Evolutionary conservation across 2,888 invertebrate species (phyloP).

Genomic region (Drosophila rellima): DNA sequence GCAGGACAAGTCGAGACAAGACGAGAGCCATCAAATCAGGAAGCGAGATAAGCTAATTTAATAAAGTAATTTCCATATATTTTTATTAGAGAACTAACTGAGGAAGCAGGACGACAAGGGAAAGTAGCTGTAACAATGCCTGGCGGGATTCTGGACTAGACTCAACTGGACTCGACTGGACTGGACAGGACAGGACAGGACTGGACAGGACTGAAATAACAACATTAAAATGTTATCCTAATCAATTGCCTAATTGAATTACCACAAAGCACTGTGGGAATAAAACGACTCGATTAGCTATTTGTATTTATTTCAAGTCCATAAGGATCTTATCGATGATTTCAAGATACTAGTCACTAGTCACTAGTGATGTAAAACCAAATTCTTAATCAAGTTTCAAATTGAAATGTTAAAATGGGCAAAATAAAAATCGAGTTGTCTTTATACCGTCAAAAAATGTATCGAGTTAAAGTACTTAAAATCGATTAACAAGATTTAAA

Average conservation of each 20-base stretch:
- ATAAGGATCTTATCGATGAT: no score
- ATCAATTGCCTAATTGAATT: conserved; percentile 75
- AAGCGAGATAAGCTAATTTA: conserved; percentile 74
- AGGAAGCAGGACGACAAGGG: conserved; percentile 1
- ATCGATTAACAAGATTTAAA: no score
- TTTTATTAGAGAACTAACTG: conserved; percentile 56
- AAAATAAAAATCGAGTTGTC: no score
- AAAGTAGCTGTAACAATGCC: neutral
- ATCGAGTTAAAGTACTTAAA: no score
- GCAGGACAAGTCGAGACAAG: conserved; percentile 4
- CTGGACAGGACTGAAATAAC: conserved; percentile 34
- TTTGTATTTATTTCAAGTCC: no score
- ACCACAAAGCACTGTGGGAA: conserved; percentile 15
- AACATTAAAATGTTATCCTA: conserved; percentile 60
- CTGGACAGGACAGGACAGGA: conserved; percentile 33
- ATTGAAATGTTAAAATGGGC: no score
- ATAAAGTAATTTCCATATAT: conserved; percentile 80
- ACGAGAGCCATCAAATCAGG: conserved; percentile 53
- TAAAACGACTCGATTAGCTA: neutral
- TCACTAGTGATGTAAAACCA: no score
- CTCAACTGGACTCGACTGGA: conserved; percentile 24
- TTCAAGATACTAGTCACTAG: no score
- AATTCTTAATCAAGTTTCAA: no score
- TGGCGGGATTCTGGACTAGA: neutral
- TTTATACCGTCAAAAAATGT: no score